A percentile compares a stretch with the other conserved stretches of the same genome.
These are phyloP conservation scores for Petrocephalus microphthalmus DNA, from an alignment of 2,113 vertebrate genomes.

Conservation along the genomic window DNA sequence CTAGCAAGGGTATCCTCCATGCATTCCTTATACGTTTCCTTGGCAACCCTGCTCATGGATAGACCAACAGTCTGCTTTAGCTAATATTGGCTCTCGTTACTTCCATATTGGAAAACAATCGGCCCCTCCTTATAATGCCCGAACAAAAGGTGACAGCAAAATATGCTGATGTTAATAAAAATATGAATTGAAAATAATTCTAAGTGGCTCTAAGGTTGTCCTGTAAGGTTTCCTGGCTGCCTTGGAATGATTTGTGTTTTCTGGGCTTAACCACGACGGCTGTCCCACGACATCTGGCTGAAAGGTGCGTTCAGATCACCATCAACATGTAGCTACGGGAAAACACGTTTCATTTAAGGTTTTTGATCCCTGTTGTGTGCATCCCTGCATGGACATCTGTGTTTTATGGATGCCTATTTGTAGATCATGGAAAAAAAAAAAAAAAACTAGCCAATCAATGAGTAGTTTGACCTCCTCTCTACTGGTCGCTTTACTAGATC, in stretches of 20 bases:
- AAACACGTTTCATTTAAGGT: neutral
- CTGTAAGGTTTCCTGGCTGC: neutral
- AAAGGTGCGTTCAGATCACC: neutral
- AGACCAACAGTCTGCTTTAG: constrained; percentile 58
- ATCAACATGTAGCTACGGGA: neutral
- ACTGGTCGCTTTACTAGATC: neutral
- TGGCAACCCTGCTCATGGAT: constrained; percentile 65
- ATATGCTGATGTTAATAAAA: constrained; percentile 20
- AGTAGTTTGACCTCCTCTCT: neutral
- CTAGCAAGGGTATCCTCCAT: constrained; percentile 59
- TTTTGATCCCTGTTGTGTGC: neutral
- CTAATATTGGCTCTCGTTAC: constrained; percentile 62
- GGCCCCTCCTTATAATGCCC: neutral
- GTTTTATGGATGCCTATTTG: neutral
- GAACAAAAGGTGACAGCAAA: constrained; percentile 32
- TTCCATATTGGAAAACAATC: constrained; percentile 42
- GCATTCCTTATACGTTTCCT: constrained; percentile 66
- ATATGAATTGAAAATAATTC: neutral
- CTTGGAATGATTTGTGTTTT: neutral
- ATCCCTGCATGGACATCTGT: neutral
- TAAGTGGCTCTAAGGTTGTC: neutral
- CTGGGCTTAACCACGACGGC: neutral
- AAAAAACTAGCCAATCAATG: neutral
- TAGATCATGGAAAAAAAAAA: neutral
- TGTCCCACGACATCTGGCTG: neutral